Evolutionary conservation across 2,113 vertebrate genomes (phyloP), one percentile per base, ranked within the genome.

Genomic region (Prietella phreatophila): DNA sequence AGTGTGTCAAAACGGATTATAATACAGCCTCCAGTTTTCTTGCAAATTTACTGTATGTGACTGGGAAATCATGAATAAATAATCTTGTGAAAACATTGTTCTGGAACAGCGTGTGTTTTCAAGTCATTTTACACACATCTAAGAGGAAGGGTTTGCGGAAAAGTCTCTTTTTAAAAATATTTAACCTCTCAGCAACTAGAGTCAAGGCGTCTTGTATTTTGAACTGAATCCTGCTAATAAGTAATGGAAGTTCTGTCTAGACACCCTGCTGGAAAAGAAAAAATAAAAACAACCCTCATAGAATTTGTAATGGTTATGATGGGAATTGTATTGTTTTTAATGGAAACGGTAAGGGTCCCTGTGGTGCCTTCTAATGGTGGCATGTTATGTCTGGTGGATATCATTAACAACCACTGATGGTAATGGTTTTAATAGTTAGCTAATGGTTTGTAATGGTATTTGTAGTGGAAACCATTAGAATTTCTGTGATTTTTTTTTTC

Each of bases 51-150:
- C 56, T 94, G 88, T 91, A 91, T 95, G 94, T 95, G 93, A 93
- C 88, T 93, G 92, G 86, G 82, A 93, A 93, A 92, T 92, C 84
- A 92, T 14, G 58, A 96, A 95, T 95, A 96, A 95, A 95, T 92
- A 93, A 94, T 92, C 91, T 91, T 90, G 90, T 91, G 90, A 85
- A 76, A 76, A 94, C 19, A 20, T 81, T n/a, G 42, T 50, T 55
- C n/a, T 33, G 55, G 25, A 36, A 1, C 55, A 82, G 65, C 22
- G 65, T 83, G 75, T 86, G 69, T 67, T 85, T 47, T 42, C 53
- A n/a, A 61, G 36, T 84, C 25, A 69, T 76, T 58, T 27, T 25
- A 22, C 56, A 47, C 67, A 27, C 65, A 27, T 58, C 75, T 39
- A 33, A 42, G 65, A 13, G 25, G 42, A 39, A 27, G 2, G 13